Percentiles rank a stretch among this genome's conserved stretches.
phyloP scores from a whole-genome alignment of 2,888 invertebrate genomes.

The Harmothoe impar region DNA sequence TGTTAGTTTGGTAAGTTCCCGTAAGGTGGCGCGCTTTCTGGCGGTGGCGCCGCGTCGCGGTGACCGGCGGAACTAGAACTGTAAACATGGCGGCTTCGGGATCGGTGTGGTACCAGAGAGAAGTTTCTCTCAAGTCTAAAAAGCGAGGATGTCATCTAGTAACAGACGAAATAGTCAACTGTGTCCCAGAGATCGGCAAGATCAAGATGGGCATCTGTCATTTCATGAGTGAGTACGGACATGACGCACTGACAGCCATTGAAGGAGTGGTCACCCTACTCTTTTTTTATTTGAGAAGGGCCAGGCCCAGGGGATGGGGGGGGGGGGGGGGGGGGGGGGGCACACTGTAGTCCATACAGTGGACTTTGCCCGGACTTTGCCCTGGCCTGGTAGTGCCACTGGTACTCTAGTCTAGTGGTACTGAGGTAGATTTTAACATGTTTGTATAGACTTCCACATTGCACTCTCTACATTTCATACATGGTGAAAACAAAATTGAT shows the following conservation, averaged over 20 bases:
- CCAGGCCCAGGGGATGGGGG: no score
- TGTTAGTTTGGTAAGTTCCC: background rate
- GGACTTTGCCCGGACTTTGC: no score
- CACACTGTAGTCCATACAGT: no score
- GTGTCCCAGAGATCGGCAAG: constrained; percentile 95
- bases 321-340: no score
- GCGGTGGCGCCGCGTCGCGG: background rate
- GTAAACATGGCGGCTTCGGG: constrained; percentile 84
- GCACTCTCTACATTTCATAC: no score
- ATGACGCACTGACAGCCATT: constrained; percentile 46
- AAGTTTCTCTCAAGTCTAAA: constrained; percentile 97
- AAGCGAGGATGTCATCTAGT: constrained; percentile 98
- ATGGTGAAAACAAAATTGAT: no score
- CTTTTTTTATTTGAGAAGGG: no score
- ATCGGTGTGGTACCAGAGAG: constrained; percentile 99
- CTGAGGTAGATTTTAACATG: no score
- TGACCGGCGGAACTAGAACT: background rate
- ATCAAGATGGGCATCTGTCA: constrained; percentile 98
- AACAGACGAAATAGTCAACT: constrained; percentile 96
- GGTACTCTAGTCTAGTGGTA: no score
- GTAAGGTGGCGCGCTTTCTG: background rate
- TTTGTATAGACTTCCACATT: no score
- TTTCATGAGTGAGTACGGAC: constrained; percentile 94
- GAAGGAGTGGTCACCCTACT: background rate
- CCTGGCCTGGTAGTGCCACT: no score